Percentiles rank a stretch among this genome's conserved stretches.
Conservation (phyloP, 2,113 vertebrate species). For the Carollia perspicillata region DNA sequence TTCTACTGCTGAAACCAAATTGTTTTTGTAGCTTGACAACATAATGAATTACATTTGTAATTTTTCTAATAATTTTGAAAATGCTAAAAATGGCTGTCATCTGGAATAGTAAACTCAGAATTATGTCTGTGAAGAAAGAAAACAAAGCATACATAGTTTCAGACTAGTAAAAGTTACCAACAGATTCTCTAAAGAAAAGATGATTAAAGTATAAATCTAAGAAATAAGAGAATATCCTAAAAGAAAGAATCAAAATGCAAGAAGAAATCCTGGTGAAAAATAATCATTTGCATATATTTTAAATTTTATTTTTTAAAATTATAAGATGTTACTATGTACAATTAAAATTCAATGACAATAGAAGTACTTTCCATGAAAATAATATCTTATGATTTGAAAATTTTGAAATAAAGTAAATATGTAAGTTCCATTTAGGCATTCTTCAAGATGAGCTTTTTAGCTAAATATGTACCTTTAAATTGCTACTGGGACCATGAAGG, state of each 20-base stretch:
- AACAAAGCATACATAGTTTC: background rate
- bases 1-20: background rate
- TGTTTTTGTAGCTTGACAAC: background rate
- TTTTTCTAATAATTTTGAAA: background rate
- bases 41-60: background rate
- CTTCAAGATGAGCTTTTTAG: background rate
- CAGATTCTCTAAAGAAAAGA: background rate
- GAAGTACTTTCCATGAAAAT: background rate
- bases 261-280: no score
- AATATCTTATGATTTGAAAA: background rate
- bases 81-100: background rate
- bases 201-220: background rate
- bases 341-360: background rate
- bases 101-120: background rate
- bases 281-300: no score
- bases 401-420: background rate
- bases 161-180: background rate
- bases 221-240: background rate
- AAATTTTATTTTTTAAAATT: background rate
- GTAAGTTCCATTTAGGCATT: background rate
- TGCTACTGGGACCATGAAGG: background rate
- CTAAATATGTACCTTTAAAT: background rate
- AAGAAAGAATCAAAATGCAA: no score
- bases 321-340: background rate
- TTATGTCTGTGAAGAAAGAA: background rate